Evolutionary conservation across 2,113 vertebrate genomes (phyloP), one percentile per base, ranked within the genome.

Genomic region (Hoplias malabaricus): DNA sequence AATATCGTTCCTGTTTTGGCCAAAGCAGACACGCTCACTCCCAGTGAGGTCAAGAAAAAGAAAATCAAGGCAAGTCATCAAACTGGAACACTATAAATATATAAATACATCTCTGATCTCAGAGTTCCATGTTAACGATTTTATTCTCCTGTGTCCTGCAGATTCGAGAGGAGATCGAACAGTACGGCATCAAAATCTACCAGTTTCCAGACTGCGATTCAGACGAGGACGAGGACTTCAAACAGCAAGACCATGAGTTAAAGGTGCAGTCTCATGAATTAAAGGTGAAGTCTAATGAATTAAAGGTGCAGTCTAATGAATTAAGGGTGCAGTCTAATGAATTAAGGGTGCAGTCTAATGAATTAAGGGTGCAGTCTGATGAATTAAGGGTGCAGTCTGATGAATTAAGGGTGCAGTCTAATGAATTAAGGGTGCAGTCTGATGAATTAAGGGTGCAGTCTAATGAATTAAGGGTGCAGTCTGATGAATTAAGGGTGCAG

Each of bases 161-260:
- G 98, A 98, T 99, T 82, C 93, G 95, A 57, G 95, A 98, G 66
- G 97, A 99, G 88, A 96, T 99, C 0, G 96, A 98, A 16, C 92
- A 89, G 57, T 99, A 94, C 0, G 96, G 96, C 3, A 99, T 99
- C 89, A 95, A 94, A 84, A 95, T 99, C 82, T 99, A 99, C 82
- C 96, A 99, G 69, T 99, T 99, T 80, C 97, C 98, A 0, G 97
- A 98, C 75, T 99, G 98, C 0, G 97, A 99, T 90, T 98, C 98
- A 0, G 98, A 99, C 0, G 96, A 99, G 75, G 97, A 99, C 23
- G 98, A 99, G 16, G 98, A 99, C 2, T 99, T 99, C 86, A 98
- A 98, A 88, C 93, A 94, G 85, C 97, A 99, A 83, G 97, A 99
- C 84, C 94, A 91, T 53, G 94, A 95, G 6, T 89, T 99, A 53